Percentiles rank a stretch among this genome's conserved stretches.
These are phyloP conservation scores for Polymixis lichenea DNA, from an alignment of 2,888 invertebrate genomes.

Conservation along the genomic window DNA sequence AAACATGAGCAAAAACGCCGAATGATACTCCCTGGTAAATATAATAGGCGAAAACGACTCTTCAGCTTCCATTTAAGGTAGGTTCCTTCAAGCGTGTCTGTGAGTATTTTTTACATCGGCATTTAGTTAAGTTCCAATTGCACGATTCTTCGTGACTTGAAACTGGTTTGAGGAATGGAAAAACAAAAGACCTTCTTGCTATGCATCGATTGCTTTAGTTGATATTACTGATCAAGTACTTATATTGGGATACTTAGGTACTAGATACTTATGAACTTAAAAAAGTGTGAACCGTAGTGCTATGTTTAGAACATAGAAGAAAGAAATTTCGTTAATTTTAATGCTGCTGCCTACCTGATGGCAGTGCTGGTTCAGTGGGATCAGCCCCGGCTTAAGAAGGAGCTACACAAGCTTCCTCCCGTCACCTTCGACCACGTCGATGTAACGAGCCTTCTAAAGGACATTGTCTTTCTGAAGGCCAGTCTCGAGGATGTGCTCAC, in stretches of 20 bases:
- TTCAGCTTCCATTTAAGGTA: constrained; percentile 14
- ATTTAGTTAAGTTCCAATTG: constrained; percentile 6
- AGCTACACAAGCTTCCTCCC: background rate
- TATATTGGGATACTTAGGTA: too few species aligned
- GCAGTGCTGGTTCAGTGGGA: too few species aligned
- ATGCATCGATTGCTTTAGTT: background rate
- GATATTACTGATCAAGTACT: background rate
- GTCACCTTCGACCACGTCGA: too few species aligned
- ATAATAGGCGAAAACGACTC: background rate
- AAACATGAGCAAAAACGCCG: background rate
- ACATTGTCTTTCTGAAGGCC: too few species aligned
- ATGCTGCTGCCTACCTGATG: too few species aligned
- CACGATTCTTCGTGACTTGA: constrained; percentile 29
- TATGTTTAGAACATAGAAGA: too few species aligned
- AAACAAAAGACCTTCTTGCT: constrained; percentile 11
- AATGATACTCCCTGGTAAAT: background rate
- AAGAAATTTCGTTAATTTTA: too few species aligned
- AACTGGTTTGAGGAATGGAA: constrained; percentile 41
- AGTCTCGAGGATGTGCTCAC: too few species aligned
- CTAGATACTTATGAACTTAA: too few species aligned
- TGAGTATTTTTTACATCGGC: background rate
- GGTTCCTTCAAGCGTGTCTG: background rate
- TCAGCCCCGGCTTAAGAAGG: too few species aligned
- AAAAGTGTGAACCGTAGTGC: too few species aligned
- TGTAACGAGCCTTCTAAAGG: too few species aligned